Base-by-base conservation (phyloP, 2,113 vertebrate genomes). In the Chauna torquata region DNA sequence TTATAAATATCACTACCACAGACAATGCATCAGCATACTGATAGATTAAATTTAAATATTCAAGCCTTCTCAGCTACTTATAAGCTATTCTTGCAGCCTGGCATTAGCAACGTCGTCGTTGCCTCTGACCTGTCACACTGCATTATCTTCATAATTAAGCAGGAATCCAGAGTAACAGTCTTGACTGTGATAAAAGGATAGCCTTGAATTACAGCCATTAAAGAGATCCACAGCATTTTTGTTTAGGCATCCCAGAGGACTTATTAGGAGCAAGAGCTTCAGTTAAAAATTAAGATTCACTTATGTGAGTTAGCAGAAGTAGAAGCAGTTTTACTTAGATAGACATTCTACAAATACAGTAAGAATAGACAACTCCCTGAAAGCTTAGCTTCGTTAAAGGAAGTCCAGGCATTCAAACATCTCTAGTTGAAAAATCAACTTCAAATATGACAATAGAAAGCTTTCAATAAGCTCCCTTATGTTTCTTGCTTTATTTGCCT, bases 111-210 rank as follows among this genome's bases (percentile, higher is more conserved):
- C 61, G 50, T 71, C 75, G 59, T 15, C 61, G 38, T n/a, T 93
- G 86, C 83, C 61, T 77, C 78, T 87, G 74, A 80, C 81, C 88
- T 92, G 90, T 52, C 95, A 88, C 75, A 62, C 22, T 86, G 59
- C 69, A 92, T 96, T 95, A 94, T 70, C 88, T 75, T 97, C 93
- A 85, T 75, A 94, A 94, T 94, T 94, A 94, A 76, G 70, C 0
- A 0, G 42, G 76, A 92, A 92, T 81, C 58, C 90, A 84, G 82
- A 92, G 85, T 77, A 93, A 66, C 62, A 83, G 12, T 84, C 92
- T 54, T 52, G 76, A 69, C 66, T 3, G 2, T 30, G 30, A n/a
- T n/a, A 82, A 61, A 76, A 80, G 72, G 61, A 82, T 11, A 69
- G 69, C 36, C n/a, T 82, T 92, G 83, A 92, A 75, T 92, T 69